phyloP scores from a whole-genome alignment of 2,113 vertebrate genomes.

The Strigops habroptila region DNA sequence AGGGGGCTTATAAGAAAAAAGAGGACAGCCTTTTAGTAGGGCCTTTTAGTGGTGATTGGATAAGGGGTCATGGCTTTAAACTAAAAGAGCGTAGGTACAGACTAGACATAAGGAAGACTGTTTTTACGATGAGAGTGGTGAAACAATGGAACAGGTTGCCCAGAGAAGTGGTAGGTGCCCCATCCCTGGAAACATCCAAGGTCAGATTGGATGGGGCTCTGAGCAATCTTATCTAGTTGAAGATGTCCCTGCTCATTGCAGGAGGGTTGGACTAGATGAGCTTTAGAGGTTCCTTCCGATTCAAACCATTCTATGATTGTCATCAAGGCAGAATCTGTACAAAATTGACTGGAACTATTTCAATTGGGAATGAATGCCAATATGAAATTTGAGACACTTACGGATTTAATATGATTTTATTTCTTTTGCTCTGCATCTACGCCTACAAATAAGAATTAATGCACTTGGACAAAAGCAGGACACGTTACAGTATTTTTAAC shows the following conservation, averaged over 20 bases:
- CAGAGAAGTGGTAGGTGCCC: neutral
- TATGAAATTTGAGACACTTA: neutral
- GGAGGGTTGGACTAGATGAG: neutral
- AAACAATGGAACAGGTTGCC: neutral
- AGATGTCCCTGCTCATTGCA: neutral
- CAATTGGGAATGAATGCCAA: constrained; percentile 24
- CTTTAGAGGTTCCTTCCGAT: neutral
- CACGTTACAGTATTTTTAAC: neutral
- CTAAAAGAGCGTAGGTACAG: neutral
- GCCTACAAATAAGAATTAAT: constrained; percentile 11
- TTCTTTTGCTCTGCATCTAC: neutral
- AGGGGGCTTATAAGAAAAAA: neutral
- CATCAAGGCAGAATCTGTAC: constrained; percentile 20
- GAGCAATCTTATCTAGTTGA: neutral
- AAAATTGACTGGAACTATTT: constrained; percentile 34
- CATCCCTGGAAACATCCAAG: neutral
- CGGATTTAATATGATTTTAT: neutral
- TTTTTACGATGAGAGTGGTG: neutral
- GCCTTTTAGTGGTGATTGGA: neutral
- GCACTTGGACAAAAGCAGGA: neutral
- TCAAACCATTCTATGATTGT: neutral
- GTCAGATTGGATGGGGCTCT: neutral
- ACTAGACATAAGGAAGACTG: neutral
- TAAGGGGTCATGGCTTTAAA: neutral
- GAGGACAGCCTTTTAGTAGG: neutral